Evolutionary conservation across 1,140 invertebrate genomes (phyloP).

Genomic region (Trichomalopsis sarcophagae): DNA sequence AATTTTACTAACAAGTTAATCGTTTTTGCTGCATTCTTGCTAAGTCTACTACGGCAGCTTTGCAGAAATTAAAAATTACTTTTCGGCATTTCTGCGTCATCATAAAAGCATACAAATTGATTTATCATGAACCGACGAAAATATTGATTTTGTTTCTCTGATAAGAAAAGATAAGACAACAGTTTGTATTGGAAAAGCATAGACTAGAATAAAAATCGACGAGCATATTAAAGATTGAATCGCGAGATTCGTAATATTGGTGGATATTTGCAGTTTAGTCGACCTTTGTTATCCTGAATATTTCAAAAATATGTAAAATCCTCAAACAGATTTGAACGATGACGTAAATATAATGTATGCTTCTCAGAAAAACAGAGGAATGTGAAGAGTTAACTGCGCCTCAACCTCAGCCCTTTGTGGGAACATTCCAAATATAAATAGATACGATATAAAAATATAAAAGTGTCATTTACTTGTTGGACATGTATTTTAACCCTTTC

Average conservation of each 20-base stretch:
- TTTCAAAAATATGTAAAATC: conserved; percentile 18
- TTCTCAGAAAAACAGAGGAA: conserved; percentile 11
- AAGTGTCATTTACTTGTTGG: not conserved
- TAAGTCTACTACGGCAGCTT: too few species aligned
- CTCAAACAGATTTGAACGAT: conserved; percentile 25
- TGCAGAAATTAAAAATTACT: not conserved
- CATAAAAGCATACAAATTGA: conserved; percentile 9
- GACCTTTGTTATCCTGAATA: too few species aligned
- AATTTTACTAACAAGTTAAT: too few species aligned
- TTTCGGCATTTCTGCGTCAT: not conserved
- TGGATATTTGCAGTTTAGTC: too few species aligned
- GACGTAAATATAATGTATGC: conserved; percentile 21
- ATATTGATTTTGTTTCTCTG: not conserved
- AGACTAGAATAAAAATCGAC: not conserved
- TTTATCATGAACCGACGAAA: not conserved
- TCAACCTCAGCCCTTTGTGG: conserved; percentile 26
- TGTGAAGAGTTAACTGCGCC: conserved; percentile 24
- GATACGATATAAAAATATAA: conserved; percentile 20
- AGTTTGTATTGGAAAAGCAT: not conserved
- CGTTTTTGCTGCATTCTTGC: too few species aligned
- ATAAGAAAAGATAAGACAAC: conserved; percentile 20
- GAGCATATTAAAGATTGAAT: too few species aligned
- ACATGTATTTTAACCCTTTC: not conserved
- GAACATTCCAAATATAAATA: conserved; percentile 39
- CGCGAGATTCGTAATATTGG: too few species aligned